phyloP scores from a whole-genome alignment of 2,797 vertebrate genomes.

The Sebastes nivosus region DNA sequence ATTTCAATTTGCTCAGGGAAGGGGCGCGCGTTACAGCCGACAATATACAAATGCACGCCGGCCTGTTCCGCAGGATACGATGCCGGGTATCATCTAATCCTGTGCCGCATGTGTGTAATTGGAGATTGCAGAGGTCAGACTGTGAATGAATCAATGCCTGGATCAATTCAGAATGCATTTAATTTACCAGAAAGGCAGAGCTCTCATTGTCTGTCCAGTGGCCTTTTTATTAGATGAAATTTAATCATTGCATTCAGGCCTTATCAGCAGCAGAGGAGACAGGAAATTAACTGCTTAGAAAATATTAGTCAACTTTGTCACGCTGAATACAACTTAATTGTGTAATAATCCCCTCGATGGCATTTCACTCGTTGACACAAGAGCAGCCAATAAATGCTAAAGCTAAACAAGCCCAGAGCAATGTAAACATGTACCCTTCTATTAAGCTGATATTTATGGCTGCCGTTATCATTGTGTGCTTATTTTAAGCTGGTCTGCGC shows the following conservation, averaged over 20 bases:
- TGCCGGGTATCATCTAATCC: conserved; percentile 22
- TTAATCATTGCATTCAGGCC: conserved; percentile 49
- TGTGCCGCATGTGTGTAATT: conserved; percentile 24
- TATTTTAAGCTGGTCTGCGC: conserved; percentile 20
- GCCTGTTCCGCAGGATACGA: background rate
- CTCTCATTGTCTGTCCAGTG: conserved; percentile 39
- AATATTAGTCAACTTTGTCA: conserved; percentile 60
- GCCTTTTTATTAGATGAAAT: conserved; percentile 54
- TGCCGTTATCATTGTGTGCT: conserved; percentile 25
- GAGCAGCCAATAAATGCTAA: conserved; percentile 30
- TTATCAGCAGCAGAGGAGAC: conserved; percentile 46
- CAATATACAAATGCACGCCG: conserved; percentile 19
- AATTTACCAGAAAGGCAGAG: conserved; percentile 37
- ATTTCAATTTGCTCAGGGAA: conserved; percentile 40
- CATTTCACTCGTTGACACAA: conserved; percentile 56
- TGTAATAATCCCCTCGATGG: conserved; percentile 41
- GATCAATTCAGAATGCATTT: conserved; percentile 58
- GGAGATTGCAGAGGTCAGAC: conserved; percentile 52
- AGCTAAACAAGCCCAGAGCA: conserved; percentile 24
- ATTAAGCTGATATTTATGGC: conserved; percentile 25
- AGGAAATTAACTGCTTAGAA: conserved; percentile 64
- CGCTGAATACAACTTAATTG: conserved; percentile 45
- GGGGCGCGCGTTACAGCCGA: background rate
- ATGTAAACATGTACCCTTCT: conserved; percentile 27
- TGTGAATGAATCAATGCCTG: conserved; percentile 50